Percentiles rank a stretch among this genome's conserved stretches.
Conservation (phyloP, 2,888 invertebrate species). For the Beris morrisii region DNA sequence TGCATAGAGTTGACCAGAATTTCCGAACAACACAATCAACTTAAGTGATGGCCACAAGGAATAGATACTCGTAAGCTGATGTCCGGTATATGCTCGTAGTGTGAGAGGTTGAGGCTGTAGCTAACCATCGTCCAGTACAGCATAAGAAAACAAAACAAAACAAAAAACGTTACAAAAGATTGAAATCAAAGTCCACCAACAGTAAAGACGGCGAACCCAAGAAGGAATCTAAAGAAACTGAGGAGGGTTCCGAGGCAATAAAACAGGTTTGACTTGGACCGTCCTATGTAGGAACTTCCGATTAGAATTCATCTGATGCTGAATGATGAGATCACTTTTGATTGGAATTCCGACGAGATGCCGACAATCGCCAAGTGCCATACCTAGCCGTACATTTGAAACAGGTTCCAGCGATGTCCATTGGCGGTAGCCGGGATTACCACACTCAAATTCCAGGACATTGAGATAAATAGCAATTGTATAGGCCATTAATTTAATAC, state of each 20-base stretch:
- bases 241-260: background rate
- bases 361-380: too few relatives aligned
- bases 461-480: too few relatives aligned
- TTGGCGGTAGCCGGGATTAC: too few relatives aligned
- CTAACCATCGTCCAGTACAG: background rate
- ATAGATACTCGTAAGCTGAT: background rate
- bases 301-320: background rate
- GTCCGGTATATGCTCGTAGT: background rate
- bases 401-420: too few relatives aligned
- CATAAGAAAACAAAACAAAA: background rate
- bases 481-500: too few relatives aligned
- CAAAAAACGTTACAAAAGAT: slow-evolving; percentile 3
- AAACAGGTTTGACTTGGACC: slow-evolving; percentile 4
- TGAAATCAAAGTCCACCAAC: slow-evolving; percentile 18
- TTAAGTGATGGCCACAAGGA: slow-evolving; percentile 11
- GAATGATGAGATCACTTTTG: slow-evolving; percentile 4
- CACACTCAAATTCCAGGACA: too few relatives aligned
- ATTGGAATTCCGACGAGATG: background rate
- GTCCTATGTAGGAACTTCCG: background rate
- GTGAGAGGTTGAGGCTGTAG: background rate
- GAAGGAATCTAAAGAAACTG: slow-evolving; percentile 1
- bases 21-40: slow-evolving; percentile 10
- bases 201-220: background rate
- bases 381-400: too few relatives aligned
- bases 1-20: slow-evolving; percentile 2